These are phyloP conservation scores for Solea solea DNA, from an alignment of 2,113 vertebrate genomes.

Conservation along the genomic window DNA sequence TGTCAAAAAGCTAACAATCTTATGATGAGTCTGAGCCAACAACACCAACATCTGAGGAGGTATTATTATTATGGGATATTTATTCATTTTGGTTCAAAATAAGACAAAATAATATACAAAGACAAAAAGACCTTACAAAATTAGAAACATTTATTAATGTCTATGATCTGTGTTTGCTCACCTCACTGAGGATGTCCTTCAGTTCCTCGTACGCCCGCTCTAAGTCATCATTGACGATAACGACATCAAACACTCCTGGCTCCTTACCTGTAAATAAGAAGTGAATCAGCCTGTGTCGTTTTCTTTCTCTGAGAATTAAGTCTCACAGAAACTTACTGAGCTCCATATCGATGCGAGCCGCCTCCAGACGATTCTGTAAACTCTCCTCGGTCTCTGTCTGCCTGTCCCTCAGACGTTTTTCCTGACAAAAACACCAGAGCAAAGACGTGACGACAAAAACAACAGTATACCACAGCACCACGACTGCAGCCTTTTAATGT, in stretches of 20 bases:
- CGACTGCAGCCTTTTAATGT: neutral
- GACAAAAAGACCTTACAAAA: too few relatives aligned
- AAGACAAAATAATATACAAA: too few relatives aligned
- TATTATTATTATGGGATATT: neutral
- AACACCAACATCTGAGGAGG: too few relatives aligned
- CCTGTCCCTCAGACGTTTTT: conserved; percentile 88
- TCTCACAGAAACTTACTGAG: conserved; percentile 84
- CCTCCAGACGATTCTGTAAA: conserved; percentile 86
- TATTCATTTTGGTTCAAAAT: too few relatives aligned
- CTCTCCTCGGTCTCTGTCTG: conserved; percentile 93
- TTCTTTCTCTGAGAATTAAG: neutral
- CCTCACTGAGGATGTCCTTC: conserved; percentile 86
- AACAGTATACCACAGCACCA: neutral
- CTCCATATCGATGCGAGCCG: conserved; percentile 88
- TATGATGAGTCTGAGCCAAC: neutral
- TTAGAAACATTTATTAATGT: too few relatives aligned
- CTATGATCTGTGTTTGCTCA: conserved; percentile 68
- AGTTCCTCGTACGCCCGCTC: conserved; percentile 88
- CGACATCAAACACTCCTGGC: conserved; percentile 89
- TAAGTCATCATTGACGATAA: conserved; percentile 92
- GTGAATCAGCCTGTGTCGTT: neutral
- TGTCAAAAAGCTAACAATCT: neutral
- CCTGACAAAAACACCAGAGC: conserved; percentile 72
- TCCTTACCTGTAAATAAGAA: conserved; percentile 84
- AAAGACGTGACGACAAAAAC: neutral